A percentile compares a stretch with the other conserved stretches of the same genome.
phyloP scores from a whole-genome alignment of 2,113 vertebrate genomes.

The Macquaria australasica region DNA sequence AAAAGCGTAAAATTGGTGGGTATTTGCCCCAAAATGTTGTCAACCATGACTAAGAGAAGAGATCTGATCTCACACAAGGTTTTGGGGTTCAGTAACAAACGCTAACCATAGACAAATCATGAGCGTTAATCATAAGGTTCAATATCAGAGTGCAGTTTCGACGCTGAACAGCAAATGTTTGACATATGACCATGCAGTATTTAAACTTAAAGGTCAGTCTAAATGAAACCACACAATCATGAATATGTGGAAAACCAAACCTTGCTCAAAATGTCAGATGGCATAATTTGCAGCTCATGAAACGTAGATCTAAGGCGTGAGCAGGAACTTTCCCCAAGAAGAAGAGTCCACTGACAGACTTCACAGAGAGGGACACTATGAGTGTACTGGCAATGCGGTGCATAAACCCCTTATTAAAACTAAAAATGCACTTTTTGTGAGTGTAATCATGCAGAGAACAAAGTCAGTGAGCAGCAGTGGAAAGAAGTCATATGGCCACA shows the following conservation, averaged over 20 bases:
- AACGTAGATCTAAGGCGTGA: slow-evolving; percentile 40
- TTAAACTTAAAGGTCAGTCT: not conserved
- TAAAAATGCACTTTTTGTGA: slow-evolving; percentile 63
- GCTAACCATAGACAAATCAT: not conserved
- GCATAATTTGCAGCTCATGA: slow-evolving; percentile 46
- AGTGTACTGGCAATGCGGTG: not conserved
- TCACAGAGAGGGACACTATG: slow-evolving; percentile 15
- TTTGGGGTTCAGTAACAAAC: not conserved
- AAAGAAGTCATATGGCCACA: slow-evolving; percentile 43
- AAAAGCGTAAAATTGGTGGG: not conserved
- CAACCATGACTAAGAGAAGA: slow-evolving; percentile 15
- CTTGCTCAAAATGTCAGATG: slow-evolving; percentile 22
- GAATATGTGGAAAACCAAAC: slow-evolving; percentile 23
- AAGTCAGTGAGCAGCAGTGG: slow-evolving; percentile 38
- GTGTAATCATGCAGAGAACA: slow-evolving; percentile 37
- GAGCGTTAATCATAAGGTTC: slow-evolving; percentile 8
- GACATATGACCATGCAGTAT: not conserved
- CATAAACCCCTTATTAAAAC: slow-evolving; percentile 54
- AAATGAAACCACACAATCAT: slow-evolving; percentile 5
- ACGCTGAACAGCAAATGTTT: slow-evolving; percentile 17
- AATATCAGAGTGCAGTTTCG: not conserved
- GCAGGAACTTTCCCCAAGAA: not conserved
- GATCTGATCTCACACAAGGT: slow-evolving; percentile 4
- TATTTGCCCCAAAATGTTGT: not conserved
- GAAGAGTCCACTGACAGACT: slow-evolving; percentile 24